phyloP scores from a whole-genome alignment of 2,888 invertebrate species.

The Spodoptera picta region DNA sequence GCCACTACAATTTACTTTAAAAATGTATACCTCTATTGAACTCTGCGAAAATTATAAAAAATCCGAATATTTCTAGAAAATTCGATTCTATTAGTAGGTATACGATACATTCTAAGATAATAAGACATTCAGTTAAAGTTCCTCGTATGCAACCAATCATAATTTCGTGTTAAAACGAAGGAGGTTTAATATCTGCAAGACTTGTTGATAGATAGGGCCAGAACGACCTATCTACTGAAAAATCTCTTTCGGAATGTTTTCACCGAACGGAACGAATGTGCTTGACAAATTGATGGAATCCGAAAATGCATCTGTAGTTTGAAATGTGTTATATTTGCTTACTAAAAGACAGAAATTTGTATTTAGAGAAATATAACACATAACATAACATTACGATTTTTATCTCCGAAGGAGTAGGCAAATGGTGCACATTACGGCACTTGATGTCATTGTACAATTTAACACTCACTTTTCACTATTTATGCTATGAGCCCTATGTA shows the following conservation, averaged over 20 bases:
- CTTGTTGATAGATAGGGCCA: conserved; percentile 57
- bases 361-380: too few relatives aligned
- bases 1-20: too few relatives aligned
- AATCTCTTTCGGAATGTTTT: conserved; percentile 49
- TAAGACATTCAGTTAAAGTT: conserved; percentile 28
- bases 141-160: conserved; percentile 35
- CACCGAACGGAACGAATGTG: conserved; percentile 21
- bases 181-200: conserved; percentile 31
- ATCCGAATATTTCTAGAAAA: background rate
- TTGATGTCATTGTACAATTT: too few relatives aligned
- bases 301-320: conserved; percentile 30
- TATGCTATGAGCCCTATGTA: too few relatives aligned
- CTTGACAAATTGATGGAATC: conserved; percentile 32
- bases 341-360: too few relatives aligned
- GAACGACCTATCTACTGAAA: conserved; percentile 52
- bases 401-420: too few relatives aligned
- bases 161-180: conserved; percentile 31
- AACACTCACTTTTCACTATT: too few relatives aligned
- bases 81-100: conserved; percentile 14
- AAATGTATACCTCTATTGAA: background rate
- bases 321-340: conserved; percentile 1
- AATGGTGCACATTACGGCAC: too few relatives aligned
- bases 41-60: too few relatives aligned
- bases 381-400: too few relatives aligned
- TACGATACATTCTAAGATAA: too few relatives aligned